Evolutionary conservation across 2,888 invertebrate genomes (phyloP), one percentile per base, ranked within the genome.

Genomic region (Orthosia incerta): DNA sequence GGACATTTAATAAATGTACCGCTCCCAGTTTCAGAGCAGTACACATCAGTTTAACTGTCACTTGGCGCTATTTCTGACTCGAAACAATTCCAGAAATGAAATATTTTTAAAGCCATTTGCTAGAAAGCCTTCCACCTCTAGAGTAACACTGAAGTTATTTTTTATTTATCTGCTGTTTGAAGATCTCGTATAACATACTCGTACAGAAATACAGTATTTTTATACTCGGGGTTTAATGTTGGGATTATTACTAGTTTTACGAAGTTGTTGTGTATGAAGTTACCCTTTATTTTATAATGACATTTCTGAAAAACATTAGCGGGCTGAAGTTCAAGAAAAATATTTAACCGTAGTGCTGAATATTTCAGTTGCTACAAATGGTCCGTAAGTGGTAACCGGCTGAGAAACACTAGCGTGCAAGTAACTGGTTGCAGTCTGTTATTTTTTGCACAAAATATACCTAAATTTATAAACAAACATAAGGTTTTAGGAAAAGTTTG

Each of bases 101-200:
- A 95, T 94, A 95, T 95, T 95, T 95, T 95, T 94, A 93, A 93
- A 91, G 90, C 93, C 92, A 95, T 95, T 95, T 93, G 91, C 92
- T 93, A 93, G 94, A 95, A 92, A 95, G 94, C 93, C 93, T 93
- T 93, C 88, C 85, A 87, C 91, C 86, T 88, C 86, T 88, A 88
- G 87, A 85, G 88, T 87, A 88, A 88, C 91, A 91, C 88, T 88
- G 79, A 86, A 84, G 89, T 92, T 89, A 93, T 93, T 92, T 91
- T 93, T 93, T 94, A 94, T 95, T 93, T 92, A 85, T 83, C 69
- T 61, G 71, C 48, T 77, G 69, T 76, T 62, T 72, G 69, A 64
- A 74, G 70, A 72, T 64, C 74, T 74, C 64, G 71, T 75, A 60
- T 74, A 51, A 70, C 61, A 71, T 63, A 72, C 51, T 78, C 31